Evolutionary conservation across 1,140 invertebrate genomes (phyloP), one percentile per base, ranked within the genome.

Genomic region (Mactra quadrangularis): DNA sequence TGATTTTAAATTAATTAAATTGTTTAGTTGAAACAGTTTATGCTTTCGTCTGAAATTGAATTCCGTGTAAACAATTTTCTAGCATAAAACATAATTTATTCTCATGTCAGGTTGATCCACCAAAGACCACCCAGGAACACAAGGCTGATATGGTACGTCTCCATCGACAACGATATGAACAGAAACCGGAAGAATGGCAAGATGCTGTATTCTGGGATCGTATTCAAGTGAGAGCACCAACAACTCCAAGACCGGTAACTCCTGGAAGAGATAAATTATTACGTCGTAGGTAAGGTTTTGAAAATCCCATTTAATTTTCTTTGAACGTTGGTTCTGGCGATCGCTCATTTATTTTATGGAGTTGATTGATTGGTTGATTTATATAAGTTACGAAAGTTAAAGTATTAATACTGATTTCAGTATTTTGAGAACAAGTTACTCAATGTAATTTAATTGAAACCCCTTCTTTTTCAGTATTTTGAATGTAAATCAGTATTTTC

Each of bases 191-290:
- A 1, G 78, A 86, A 9, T 87, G 82, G 82, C 86, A 87, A 59
- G 59, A 72, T n/a, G 84, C 82, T 17, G 68, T 87, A 31, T 66
- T 83, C 25, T 87, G 86, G 86, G 84, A 87, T 45, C 64, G 71
- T 35, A 38, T 87, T 3, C 86, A 87, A 47, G 41, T 57, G 4
- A 68, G 86, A 38, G 60, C 50, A 9, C n/a, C 31, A 55, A 59
- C n/a, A 31, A 66, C 31, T 74, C 74, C 31, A 27, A 60, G 15
- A 47, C 68, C 29, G 31, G 62, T 3, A 15, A 82, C 6, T 70
- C 79, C 45, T 9, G 11, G 25, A 0, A 53, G 27, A 33, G 47
- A 83, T 25, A 75, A 75, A 72, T 57, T 84, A 27, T 60, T 85
- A 6, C 25, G 31, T 9, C 77, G 74, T 70, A 62, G 86, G 84